phyloP scores from a whole-genome alignment of 1,140 invertebrate species.

The Zeugodacus cucurbitae region DNA sequence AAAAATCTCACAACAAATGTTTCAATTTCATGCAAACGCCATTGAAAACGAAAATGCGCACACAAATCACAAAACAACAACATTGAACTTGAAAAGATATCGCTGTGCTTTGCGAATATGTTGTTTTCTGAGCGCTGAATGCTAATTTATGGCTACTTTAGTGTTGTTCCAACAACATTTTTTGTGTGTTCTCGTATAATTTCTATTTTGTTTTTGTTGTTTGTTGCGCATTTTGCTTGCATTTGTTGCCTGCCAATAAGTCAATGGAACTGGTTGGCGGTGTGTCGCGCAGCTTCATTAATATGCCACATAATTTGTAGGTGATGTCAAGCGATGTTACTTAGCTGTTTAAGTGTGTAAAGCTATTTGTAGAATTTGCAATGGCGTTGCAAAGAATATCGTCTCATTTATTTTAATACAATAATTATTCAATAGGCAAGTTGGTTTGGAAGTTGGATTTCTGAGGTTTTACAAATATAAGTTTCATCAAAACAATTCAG shows the following conservation, averaged over 20 bases:
- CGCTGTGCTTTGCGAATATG: neutral
- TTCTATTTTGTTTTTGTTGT: neutral
- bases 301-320: slow-evolving; percentile 24
- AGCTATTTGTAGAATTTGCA: neutral
- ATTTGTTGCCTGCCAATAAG: neutral
- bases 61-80: too few species aligned
- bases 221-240: too few species aligned
- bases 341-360: neutral
- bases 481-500: too few species aligned
- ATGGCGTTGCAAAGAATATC: neutral
- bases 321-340: neutral
- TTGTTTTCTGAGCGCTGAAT: neutral
- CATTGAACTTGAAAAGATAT: slow-evolving; percentile 13
- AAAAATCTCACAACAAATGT: slow-evolving; percentile 12
- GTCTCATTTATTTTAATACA: too few species aligned
- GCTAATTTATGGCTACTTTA: slow-evolving; percentile 31
- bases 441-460: too few species aligned
- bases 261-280: neutral
- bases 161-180: slow-evolving; percentile 26
- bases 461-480: too few species aligned
- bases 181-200: neutral
- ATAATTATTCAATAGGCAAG: too few species aligned
- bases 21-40: slow-evolving; percentile 21
- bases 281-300: slow-evolving; percentile 3
- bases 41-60: slow-evolving; percentile 33